Conservation (phyloP, 2,888 invertebrate genomes). For the Eupithecia inturbata region DNA sequence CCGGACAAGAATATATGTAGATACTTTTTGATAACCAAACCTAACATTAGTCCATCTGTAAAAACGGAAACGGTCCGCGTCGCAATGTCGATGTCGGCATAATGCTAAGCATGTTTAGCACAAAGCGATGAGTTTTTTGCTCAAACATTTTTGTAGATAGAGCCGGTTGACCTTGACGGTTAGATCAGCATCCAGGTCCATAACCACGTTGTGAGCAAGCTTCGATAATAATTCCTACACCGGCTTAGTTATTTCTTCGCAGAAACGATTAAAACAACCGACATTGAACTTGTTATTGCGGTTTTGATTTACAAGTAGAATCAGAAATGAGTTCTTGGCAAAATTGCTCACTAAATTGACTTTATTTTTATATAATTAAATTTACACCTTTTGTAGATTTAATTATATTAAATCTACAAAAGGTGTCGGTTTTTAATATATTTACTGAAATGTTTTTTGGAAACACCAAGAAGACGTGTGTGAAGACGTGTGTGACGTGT, state of each 20-base stretch:
- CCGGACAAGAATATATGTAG: background rate
- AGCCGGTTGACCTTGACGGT: slow-evolving; percentile 63
- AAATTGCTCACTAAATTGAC: slow-evolving; percentile 10
- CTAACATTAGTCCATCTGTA: background rate
- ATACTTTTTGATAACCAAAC: background rate
- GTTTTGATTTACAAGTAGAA: slow-evolving; percentile 1
- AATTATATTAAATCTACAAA: too few species aligned
- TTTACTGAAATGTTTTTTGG: background rate
- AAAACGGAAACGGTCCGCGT: background rate
- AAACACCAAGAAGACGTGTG: slow-evolving; percentile 29
- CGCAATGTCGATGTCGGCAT: background rate
- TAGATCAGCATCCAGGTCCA: slow-evolving; percentile 58
- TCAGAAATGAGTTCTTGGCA: slow-evolving; percentile 3
- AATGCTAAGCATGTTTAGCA: background rate
- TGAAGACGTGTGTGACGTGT: too few species aligned
- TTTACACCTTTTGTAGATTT: too few species aligned
- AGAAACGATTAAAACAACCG: slow-evolving; percentile 52
- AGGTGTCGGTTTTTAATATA: background rate
- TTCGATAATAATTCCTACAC: slow-evolving; percentile 53
- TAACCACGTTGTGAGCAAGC: slow-evolving; percentile 53
- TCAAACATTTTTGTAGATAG: slow-evolving; percentile 20
- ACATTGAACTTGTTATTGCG: slow-evolving; percentile 56
- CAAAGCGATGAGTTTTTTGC: slow-evolving; percentile 10
- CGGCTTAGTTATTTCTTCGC: slow-evolving; percentile 49
- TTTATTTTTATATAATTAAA: too few species aligned